phyloP scores from a whole-genome alignment of 2,797 vertebrate species.

The Lepus townsendii region DNA sequence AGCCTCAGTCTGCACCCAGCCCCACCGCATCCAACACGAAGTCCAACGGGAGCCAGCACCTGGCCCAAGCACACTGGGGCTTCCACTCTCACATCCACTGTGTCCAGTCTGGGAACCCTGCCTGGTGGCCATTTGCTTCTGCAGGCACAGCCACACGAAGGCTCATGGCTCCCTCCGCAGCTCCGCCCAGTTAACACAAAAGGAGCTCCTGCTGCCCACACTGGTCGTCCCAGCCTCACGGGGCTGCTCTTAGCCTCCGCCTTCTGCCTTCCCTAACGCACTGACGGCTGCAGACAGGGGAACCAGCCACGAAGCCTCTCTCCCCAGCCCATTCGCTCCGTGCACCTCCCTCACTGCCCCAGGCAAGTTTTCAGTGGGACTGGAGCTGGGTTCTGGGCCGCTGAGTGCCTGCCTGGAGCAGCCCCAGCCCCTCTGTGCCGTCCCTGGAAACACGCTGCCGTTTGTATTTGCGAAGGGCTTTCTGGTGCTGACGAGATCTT shows the following conservation, averaged over 20 bases:
- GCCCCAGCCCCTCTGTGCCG: too few relatives aligned
- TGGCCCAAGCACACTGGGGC: fast-evolving
- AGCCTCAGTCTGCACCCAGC: fast-evolving
- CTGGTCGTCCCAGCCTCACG: neutral
- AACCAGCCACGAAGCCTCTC: neutral
- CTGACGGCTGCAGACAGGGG: fast-evolving
- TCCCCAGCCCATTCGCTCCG: neutral
- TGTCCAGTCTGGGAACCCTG: neutral
- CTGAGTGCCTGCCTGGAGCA: too few relatives aligned
- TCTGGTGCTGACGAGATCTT: neutral
- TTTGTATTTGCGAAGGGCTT: neutral
- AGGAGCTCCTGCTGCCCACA: neutral
- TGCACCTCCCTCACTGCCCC: neutral
- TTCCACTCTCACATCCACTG: fast-evolving
- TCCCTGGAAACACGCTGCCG: neutral
- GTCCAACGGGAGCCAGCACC: fast-evolving
- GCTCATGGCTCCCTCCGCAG: neutral
- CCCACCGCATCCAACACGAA: fast-evolving
- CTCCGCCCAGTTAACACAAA: too few relatives aligned
- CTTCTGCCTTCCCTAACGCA: too few relatives aligned
- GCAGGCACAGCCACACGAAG: neutral
- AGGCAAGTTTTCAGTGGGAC: neutral
- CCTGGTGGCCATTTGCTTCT: neutral
- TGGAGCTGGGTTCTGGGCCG: neutral
- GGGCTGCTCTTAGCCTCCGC: neutral